phyloP scores from a whole-genome alignment of 1,140 invertebrate genomes.

The Oryzaephilus surinamensis region DNA sequence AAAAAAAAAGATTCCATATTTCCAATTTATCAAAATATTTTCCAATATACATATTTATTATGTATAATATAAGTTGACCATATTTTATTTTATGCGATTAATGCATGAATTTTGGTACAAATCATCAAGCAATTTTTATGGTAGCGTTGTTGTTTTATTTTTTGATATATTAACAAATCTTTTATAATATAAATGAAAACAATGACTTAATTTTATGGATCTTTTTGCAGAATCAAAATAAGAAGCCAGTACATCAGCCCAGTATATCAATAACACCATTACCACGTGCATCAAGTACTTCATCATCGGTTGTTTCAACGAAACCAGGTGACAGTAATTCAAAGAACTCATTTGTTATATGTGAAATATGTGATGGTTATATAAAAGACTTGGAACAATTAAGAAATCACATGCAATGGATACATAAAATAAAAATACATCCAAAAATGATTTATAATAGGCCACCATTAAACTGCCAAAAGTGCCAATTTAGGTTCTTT shows the following conservation, averaged over 20 bases:
- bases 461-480: constrained; percentile 89
- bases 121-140: too few relatives aligned
- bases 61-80: too few relatives aligned
- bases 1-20: too few relatives aligned
- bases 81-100: too few relatives aligned
- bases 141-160: constrained; percentile 2
- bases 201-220: background rate
- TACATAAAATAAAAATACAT: constrained; percentile 92
- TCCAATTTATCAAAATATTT: too few relatives aligned
- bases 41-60: too few relatives aligned
- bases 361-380: constrained; percentile 91
- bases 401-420: constrained; percentile 91
- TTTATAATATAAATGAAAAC: background rate
- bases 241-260: constrained; percentile 57
- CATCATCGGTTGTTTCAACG: constrained; percentile 34
- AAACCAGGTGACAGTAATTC: constrained; percentile 37
- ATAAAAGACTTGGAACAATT: constrained; percentile 89
- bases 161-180: constrained; percentile 1
- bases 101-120: too few relatives aligned
- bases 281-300: constrained; percentile 50
- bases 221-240: constrained; percentile 20
- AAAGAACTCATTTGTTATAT: constrained; percentile 82
- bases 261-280: constrained; percentile 87
- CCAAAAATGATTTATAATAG: constrained; percentile 92
- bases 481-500: constrained; percentile 79